These are phyloP conservation scores for Prietella phreatophila DNA, from an alignment of 2,113 vertebrate species.

Conservation along the genomic window DNA sequence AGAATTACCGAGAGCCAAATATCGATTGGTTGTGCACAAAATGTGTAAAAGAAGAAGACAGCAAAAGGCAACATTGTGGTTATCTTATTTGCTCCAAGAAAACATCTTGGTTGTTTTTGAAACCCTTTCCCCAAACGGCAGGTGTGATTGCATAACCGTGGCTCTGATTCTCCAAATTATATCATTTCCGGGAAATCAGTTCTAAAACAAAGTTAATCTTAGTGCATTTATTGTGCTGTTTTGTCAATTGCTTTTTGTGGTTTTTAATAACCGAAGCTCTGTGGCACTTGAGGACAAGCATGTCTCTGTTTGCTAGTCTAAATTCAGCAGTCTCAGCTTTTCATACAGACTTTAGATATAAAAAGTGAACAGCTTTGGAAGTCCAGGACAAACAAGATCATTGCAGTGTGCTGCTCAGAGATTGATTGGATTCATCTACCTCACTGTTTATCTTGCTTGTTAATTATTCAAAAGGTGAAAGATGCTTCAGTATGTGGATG, in stretches of 20 bases:
- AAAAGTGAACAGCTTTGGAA: constrained; percentile 21
- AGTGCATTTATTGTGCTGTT: neutral
- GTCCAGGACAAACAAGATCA: constrained; percentile 32
- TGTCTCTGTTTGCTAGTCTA: neutral
- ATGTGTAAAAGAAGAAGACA: constrained; percentile 27
- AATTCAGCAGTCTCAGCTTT: neutral
- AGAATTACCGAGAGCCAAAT: neutral
- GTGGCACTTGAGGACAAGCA: neutral
- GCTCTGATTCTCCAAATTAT: neutral
- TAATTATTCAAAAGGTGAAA: constrained; percentile 57
- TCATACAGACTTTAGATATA: neutral
- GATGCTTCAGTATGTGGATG: constrained; percentile 43
- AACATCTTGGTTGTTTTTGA: neutral
- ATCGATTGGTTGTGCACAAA: neutral
- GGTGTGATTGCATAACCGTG: neutral
- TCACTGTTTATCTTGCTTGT: constrained; percentile 56
- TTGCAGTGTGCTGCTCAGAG: constrained; percentile 26
- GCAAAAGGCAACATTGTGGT: constrained; percentile 13
- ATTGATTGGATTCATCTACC: constrained; percentile 52
- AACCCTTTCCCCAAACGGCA: neutral
- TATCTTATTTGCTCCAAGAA: neutral
- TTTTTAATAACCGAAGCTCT: neutral
- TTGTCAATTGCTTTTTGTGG: neutral
- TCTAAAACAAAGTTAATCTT: neutral
- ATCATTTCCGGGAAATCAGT: neutral